Conservation (phyloP, 2,113 vertebrate genomes). For the Petrocephalus microphthalmus region DNA sequence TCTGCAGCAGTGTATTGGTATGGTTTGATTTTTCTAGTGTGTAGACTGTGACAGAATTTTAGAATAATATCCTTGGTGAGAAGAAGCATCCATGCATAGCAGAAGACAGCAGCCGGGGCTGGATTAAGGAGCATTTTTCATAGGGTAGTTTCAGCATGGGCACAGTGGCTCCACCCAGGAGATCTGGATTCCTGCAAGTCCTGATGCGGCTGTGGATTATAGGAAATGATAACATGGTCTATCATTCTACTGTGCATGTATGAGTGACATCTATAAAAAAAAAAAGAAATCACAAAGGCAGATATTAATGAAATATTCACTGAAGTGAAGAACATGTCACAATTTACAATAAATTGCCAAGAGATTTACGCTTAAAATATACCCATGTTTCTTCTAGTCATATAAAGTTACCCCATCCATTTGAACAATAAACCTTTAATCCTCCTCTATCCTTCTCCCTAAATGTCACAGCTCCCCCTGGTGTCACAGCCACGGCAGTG, state of each 20-base stretch:
- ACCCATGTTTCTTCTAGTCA: not conserved
- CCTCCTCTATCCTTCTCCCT: not conserved
- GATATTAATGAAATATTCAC: not conserved
- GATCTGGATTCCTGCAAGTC: not conserved
- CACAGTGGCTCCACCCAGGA: not conserved
- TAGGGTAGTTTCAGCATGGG: not conserved
- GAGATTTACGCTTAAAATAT: not conserved
- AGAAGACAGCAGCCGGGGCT: not conserved
- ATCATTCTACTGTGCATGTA: not conserved
- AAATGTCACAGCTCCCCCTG: slow-evolving; percentile 14
- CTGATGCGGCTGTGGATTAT: not conserved
- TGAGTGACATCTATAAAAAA: not conserved
- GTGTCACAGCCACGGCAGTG: not conserved
- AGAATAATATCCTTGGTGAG: not conserved
- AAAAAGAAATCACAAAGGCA: not conserved
- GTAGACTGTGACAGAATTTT: not conserved
- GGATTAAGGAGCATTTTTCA: not conserved
- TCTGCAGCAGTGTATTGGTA: not conserved
- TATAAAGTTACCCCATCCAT: not conserved
- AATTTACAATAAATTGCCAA: not conserved
- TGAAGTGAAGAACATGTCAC: not conserved
- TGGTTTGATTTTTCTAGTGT: not conserved
- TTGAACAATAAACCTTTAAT: not conserved
- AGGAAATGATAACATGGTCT: not conserved
- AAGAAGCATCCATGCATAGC: not conserved